Evolutionary conservation across 1,140 invertebrate species (phyloP), one percentile per base, ranked within the genome.

Genomic region (Eriocheir sinensis): DNA sequence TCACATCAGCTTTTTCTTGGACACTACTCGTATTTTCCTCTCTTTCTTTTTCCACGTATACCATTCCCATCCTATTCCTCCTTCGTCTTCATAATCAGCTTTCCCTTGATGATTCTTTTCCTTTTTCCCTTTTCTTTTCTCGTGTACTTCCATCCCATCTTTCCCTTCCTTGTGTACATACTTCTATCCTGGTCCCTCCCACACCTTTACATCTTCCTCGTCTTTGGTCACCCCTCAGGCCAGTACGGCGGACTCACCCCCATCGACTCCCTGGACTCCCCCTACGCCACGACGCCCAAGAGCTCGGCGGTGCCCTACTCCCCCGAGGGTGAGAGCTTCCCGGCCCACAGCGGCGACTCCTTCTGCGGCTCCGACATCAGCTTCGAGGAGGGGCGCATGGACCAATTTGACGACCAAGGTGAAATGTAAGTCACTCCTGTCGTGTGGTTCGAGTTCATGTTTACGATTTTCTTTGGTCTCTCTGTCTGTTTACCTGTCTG

Each of bases 301-400:
- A 96, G 95, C 40, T 94, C 92, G 0, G 93, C 94, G 15, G 80
- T 95, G 38, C 95, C 95, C 12, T 96, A 95, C 90, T 95, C 94
- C 44, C 95, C 95, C 79, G 95, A 96, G 83, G 95, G 93, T 36
- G 95, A 96, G 85, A 94, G 93, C 88, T 96, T 94, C 85, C 94
- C 98, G 92, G 98, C 98, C 15, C 98, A 98, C 96, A 98, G 98
- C 2, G 98, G 98, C 2, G 98, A 99, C 96, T 99, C 98, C 96
- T 98, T 98, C 96, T 99, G 98, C 97, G 98, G 98, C 97, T 98
- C 98, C 9, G 98, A 99, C 96, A 92, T 96, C 89, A 96, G 95
- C 90, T 94, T 96, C 79, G 95, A 96, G 94, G 95, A 96, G 81
- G 92, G 89, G 17, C 85, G 93, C 83, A 95, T 95, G 94, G 95